Conservation (phyloP, 64 coral and sea anemone genomes). For the Dendronephthya gigantea region DNA sequence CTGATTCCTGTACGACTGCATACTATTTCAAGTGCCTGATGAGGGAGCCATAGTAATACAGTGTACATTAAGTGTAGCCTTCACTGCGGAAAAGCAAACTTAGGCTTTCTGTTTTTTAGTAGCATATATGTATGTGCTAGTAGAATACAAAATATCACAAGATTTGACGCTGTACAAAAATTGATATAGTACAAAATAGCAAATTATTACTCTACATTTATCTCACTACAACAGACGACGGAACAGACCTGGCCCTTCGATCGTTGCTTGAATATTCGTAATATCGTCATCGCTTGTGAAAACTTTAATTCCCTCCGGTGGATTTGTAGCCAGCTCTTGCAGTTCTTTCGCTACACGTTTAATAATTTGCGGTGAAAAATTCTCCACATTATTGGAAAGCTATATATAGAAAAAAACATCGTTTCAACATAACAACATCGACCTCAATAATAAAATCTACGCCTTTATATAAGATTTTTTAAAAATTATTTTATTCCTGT, state of each 20-base stretch:
- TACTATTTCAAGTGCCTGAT: no score
- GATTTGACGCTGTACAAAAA: no score
- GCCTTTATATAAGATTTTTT: no score
- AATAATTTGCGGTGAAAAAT: conserved; percentile 97
- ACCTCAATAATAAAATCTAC: no score
- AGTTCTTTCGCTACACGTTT: conserved; percentile 96
- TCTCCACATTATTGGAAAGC: conserved; percentile 80
- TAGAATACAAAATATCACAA: no score
- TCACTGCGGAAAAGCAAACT: no score
- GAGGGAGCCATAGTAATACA: neutral
- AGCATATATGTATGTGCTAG: no score
- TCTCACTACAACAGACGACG: conserved; percentile 28
- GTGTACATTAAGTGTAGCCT: no score
- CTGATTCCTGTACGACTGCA: no score
- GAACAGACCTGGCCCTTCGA: conserved; percentile 86
- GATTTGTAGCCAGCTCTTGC: conserved; percentile 56
- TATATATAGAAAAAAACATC: neutral
- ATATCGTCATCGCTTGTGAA: conserved; percentile 92
- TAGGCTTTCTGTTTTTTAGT: no score
- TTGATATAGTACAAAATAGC: neutral
- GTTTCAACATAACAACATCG: neutral
- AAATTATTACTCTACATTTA: neutral
- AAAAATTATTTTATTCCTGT: no score
- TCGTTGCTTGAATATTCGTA: conserved; percentile 95
- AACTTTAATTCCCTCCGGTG: conserved; percentile 90